Conservation (phyloP, 1,140 invertebrate species). For the Cydia strobilella region DNA sequence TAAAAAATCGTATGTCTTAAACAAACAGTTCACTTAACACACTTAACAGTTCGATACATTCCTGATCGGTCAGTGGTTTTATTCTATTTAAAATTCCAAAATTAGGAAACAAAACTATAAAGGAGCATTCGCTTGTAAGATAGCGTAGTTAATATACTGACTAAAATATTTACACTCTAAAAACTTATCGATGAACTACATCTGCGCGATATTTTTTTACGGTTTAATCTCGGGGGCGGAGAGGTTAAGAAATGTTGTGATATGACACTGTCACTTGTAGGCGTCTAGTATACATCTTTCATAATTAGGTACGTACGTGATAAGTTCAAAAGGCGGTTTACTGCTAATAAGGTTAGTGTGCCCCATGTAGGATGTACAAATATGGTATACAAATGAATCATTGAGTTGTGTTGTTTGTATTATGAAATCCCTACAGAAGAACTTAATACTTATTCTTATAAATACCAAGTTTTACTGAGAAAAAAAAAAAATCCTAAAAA, state of each 20-base stretch:
- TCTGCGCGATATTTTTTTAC: slow-evolving; percentile 34
- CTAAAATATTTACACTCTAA: neutral
- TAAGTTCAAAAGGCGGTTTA: slow-evolving; percentile 15
- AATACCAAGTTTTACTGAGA: too few species aligned
- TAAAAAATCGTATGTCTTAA: too few species aligned
- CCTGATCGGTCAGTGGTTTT: too few species aligned
- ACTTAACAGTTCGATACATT: too few species aligned
- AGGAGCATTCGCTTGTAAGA: neutral
- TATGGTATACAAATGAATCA: too few species aligned
- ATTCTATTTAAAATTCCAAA: too few species aligned
- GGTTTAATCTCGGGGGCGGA: slow-evolving; percentile 22
- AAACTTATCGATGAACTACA: slow-evolving; percentile 35
- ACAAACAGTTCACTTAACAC: too few species aligned
- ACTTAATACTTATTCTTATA: too few species aligned
- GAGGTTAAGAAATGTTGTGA: slow-evolving; percentile 14
- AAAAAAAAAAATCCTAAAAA: too few species aligned
- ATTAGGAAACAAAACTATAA: neutral
- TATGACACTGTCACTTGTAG: slow-evolving; percentile 23
- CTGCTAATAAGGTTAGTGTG: neutral
- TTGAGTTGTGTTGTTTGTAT: too few species aligned
- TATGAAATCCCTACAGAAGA: too few species aligned
- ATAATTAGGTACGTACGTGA: slow-evolving; percentile 15
- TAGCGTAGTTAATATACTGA: neutral
- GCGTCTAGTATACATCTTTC: slow-evolving; percentile 20
- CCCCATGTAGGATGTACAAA: neutral